Evolutionary conservation across 2,113 vertebrate species (phyloP), one percentile per base, ranked within the genome.

Genomic region (Ceyx margarethae): DNA sequence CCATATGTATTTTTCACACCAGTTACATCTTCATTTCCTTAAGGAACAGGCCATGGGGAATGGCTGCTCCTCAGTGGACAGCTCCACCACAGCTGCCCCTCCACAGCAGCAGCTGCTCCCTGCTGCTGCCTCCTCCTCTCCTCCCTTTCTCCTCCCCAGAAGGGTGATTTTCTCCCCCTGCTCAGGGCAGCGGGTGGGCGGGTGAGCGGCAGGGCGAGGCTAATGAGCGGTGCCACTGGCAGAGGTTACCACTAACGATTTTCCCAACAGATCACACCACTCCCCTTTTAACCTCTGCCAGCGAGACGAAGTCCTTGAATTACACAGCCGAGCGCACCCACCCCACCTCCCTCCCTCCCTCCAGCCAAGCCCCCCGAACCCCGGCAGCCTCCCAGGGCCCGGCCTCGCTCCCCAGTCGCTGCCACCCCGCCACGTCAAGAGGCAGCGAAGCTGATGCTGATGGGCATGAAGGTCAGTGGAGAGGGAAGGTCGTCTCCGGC

Each of bases 401-500:
- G 28, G 67, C 57, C 71, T 50, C 15, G 9, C 61, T 35, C 60
- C 81, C 21, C 53, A 5, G 58, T 46, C 43, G 9, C 87, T 42
- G 40, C 25, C 73, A 48, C 71, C 13, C 88, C 7, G 31, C 54
- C 74, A 9, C 2, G 48, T 18, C 7, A 6, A 56, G 25, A 35
- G 57, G 89, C 89, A 51, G 91, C 81, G 37, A 18, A 58, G 87
- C 92, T 81, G 91, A 79, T 40, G 79, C 89, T 81, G 90, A 89
- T 71, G 89, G 89, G 74, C 92, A 48, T 89, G 94, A 95, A 94
- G 93, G 94, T 94, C 93, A 87, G 67, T 0, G 19, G 76, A 80
- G 73, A 75, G 40, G 57, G 43, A 92, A 91, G 81, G 81, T 33
- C 66, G 0, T 51, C 85, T 54, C 75, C 0, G 0, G 50, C 22